Percentiles rank a stretch among this genome's conserved stretches.
Conservation (phyloP, 2,888 invertebrate species). For the Dermolepida albohirtum region DNA sequence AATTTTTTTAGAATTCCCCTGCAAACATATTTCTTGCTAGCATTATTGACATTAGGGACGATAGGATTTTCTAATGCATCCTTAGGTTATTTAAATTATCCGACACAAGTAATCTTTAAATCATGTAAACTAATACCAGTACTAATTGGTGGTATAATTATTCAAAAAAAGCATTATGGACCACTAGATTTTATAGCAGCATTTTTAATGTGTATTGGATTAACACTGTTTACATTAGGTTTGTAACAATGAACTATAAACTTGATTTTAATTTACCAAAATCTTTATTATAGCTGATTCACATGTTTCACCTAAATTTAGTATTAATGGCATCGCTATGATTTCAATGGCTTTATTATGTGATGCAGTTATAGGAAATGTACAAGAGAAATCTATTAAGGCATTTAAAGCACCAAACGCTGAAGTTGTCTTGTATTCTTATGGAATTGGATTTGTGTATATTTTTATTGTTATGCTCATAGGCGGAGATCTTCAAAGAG, state of each 20-base stretch:
- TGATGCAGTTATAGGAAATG: conserved; percentile 96
- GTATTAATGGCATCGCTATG: conserved; percentile 77
- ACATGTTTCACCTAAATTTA: conserved; percentile 80
- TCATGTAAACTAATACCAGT: conserved; percentile 98
- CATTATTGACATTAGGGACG: conserved; percentile 90
- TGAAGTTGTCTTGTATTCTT: conserved; percentile 94
- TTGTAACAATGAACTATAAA: conserved; percentile 60
- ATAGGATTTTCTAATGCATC: conserved; percentile 97
- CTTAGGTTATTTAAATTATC: conserved; percentile 94
- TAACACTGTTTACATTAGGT: conserved; percentile 92
- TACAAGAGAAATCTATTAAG: conserved; percentile 96
- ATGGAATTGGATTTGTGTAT: conserved; percentile 88
- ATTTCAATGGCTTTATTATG: conserved; percentile 89
- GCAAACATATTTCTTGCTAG: conserved; percentile 82
- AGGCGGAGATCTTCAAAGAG: conserved; percentile 80
- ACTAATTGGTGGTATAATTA: conserved; percentile 91
- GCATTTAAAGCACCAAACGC: conserved; percentile 84
- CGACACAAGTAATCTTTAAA: conserved; percentile 97
- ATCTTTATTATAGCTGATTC: conserved; percentile 73
- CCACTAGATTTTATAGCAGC: conserved; percentile 87
- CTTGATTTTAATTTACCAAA: not conserved
- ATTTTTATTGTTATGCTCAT: conserved; percentile 78
- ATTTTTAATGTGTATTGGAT: conserved; percentile 86
- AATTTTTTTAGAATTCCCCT: conserved; percentile 82
- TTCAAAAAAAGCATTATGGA: conserved; percentile 89